phyloP scores from a whole-genome alignment of 2,888 invertebrate species.

The Vandiemenella viatica region DNA sequence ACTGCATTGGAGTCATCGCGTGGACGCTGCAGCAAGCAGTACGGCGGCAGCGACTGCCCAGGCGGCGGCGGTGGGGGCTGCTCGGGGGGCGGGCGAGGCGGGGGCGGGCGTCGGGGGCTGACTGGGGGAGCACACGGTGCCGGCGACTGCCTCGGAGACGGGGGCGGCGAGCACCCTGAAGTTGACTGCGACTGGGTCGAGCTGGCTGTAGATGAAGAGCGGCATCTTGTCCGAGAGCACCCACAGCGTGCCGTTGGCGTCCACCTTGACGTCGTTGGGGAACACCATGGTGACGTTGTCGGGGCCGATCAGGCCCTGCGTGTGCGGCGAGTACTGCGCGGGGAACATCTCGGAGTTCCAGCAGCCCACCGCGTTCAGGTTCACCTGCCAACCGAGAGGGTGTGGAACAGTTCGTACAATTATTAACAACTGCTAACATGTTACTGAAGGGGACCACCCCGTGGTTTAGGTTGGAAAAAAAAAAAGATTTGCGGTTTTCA shows the following conservation, averaged over 20 bases:
- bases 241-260: constrained; percentile 51
- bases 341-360: constrained; percentile 53
- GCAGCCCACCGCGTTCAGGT: constrained; percentile 60
- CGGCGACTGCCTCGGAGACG: constrained; percentile 22
- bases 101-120: neutral
- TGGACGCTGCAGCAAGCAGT: too few species aligned
- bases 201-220: constrained; percentile 48
- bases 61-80: too few species aligned
- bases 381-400: constrained; percentile 35
- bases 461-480: too few species aligned
- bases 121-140: neutral
- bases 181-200: constrained; percentile 50
- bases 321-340: neutral
- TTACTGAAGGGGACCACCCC: too few species aligned
- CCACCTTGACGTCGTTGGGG: constrained; percentile 64
- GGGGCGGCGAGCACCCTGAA: constrained; percentile 56
- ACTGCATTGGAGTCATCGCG: too few species aligned
- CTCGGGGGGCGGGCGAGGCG: too few species aligned
- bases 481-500: too few species aligned
- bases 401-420: too few species aligned
- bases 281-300: constrained; percentile 63
- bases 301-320: constrained; percentile 28
- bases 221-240: constrained; percentile 72
- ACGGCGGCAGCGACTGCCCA: too few species aligned
- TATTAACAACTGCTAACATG: too few species aligned